These are phyloP conservation scores for Epirrita christyi DNA, from an alignment of 2,888 invertebrate species.

Conservation along the genomic window DNA sequence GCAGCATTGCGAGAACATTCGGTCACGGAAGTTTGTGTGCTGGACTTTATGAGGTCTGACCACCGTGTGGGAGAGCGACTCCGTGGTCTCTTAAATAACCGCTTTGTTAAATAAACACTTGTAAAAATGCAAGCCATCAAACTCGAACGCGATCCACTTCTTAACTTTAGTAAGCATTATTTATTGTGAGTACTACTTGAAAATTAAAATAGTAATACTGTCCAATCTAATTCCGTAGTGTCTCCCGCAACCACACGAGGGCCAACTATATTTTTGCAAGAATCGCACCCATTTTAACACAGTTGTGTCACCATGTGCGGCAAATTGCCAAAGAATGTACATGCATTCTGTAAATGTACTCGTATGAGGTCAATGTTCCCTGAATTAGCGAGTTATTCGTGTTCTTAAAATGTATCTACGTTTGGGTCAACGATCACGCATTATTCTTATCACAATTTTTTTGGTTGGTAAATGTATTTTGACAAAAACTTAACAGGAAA, in stretches of 20 bases:
- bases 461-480: conserved; percentile 1
- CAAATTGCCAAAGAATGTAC: conserved; percentile 52
- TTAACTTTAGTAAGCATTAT: too few species aligned
- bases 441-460: conserved; percentile 27
- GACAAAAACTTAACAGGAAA: too few species aligned
- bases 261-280: conserved; percentile 40
- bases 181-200: too few species aligned
- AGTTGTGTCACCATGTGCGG: conserved; percentile 46
- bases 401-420: conserved; percentile 30
- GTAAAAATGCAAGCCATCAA: too few species aligned
- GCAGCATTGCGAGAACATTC: too few species aligned
- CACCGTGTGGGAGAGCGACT: too few species aligned
- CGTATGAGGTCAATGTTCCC: conserved; percentile 45
- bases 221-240: conserved; percentile 18
- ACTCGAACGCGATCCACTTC: too few species aligned
- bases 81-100: too few species aligned
- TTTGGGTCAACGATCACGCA: conserved; percentile 28
- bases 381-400: conserved; percentile 42
- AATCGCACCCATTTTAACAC: conserved; percentile 48
- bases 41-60: too few species aligned
- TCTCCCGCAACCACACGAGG: conserved; percentile 19
- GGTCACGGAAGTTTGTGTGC: too few species aligned
- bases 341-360: conserved; percentile 44
- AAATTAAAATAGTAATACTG: neutral
- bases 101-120: too few species aligned